Percentiles rank a stretch among this genome's conserved stretches.
phyloP scores from a whole-genome alignment of 2,888 invertebrate genomes.

The Steinernema hermaphroditum region DNA sequence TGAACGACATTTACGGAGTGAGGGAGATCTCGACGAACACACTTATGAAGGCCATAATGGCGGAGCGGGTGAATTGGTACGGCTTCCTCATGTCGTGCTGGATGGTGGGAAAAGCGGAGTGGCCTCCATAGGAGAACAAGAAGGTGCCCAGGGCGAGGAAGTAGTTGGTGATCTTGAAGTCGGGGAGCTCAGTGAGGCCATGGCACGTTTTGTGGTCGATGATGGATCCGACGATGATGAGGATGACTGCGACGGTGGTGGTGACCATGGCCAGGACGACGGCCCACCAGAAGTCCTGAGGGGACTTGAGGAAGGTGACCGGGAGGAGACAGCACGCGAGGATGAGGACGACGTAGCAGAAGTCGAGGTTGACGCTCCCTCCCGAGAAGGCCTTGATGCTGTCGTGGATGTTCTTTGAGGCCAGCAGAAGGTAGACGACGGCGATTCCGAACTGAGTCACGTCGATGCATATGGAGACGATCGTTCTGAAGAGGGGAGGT shows the following conservation, averaged over 20 bases:
- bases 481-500: conserved; percentile 38
- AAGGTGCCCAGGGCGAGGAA: conserved; percentile 43
- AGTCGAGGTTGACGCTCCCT: conserved; percentile 39
- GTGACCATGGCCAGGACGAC: conserved; percentile 60
- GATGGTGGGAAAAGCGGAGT: conserved; percentile 68
- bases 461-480: conserved; percentile 58
- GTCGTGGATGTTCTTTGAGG: conserved; percentile 59
- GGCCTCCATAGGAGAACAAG: conserved; percentile 45
- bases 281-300: conserved; percentile 63
- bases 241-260: conserved; percentile 52
- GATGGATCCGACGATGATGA: conserved; percentile 48
- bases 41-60: conserved; percentile 65
- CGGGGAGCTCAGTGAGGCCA: conserved; percentile 31
- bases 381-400: conserved; percentile 45
- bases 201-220: conserved; percentile 27
- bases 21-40: background rate
- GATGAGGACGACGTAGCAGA: conserved; percentile 54
- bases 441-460: conserved; percentile 60
- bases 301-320: conserved; percentile 59
- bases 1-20: background rate
- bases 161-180: conserved; percentile 36
- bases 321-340: conserved; percentile 56
- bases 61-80: conserved; percentile 75
- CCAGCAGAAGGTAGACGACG: conserved; percentile 57
- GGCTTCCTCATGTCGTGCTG: conserved; percentile 87